Base-by-base conservation (phyloP, 2,888 invertebrate genomes). In the Parascotia fuliginaria region DNA sequence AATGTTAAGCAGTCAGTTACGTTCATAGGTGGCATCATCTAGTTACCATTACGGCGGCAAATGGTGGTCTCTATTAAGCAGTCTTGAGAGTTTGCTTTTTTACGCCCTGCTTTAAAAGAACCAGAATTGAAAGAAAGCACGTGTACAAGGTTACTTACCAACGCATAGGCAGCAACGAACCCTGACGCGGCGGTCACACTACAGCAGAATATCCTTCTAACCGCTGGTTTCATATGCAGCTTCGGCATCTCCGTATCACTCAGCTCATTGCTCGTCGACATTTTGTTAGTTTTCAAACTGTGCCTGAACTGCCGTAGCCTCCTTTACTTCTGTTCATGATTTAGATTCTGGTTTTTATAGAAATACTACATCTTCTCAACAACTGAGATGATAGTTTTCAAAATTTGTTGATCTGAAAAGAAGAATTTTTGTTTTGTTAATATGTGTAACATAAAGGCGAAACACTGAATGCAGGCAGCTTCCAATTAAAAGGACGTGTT, bases 161-260 rank as follows among this genome's bases (percentile, higher is more conserved):
- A 71, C 47, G 92, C 92, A 70, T 92, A 92, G 27, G 92, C 92
- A 43, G 92, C 92, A 11, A 92, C 83, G 51, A 92, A 92, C 0
- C 92, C 92, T 0, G 92, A 85, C 0, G 92, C 92, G 13, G 92
- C 92, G 0, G 92, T 92, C 1, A 92, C 92, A 43, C 92, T 92
- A 70, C 92, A 92, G 70, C 92, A 92, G 70, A 92, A 92, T 66
- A 92, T 86, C 49, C 79, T 87, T 51, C 75, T 87, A 11, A 92
- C 75, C 0, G 92, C 92, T 1, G 92, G 92, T 68, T 85, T 89
- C 92, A 92, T 92, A 4, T 81, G 73, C 36, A 84, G 58, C 65
- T 82, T 87, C 0, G 84, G 83, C 2, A 79, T 49, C 53, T 88
- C 89, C 19, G 79, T 55, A 2, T 88, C 90, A 44, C 81, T 83